Evolutionary conservation across 2,113 vertebrate species (phyloP), one percentile per base, ranked within the genome.

Genomic region (Caranx ignobilis): DNA sequence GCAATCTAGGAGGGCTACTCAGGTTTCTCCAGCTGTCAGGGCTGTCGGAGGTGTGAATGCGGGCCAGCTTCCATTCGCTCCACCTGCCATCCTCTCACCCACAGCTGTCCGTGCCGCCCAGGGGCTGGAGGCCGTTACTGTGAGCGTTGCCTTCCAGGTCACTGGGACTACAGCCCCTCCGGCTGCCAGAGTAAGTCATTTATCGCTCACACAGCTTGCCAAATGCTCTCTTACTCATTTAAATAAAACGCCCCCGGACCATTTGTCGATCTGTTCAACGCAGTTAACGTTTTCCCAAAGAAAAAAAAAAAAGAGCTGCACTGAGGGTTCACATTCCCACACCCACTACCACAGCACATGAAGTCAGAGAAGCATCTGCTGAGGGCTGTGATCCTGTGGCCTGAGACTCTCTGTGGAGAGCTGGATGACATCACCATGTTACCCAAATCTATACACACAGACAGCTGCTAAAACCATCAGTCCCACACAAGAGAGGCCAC

Each of bases 121-220:
- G 95, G 96, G 34, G 94, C 94, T 1, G 93, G 92, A 72, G 95
- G 96, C 6, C 94, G 92, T 41, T 95, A 95, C 88, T 96, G 96
- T 62, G 94, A 96, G 72, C 93, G 88, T 56, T 96, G 96, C 82
- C 92, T 94, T 64, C 90, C 92, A 2, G 95, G 95, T 21, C 67
- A 91, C 91, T 96, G 96, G 96, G 93, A 96, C 72, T 96, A 96
- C 57, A 88, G 91, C 59, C 54, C 88, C 2, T 81, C 88, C 12
- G 96, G 96, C 74, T 96, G 96, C 87, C 92, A 92, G 86, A 95
- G 96, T 96, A 80, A 93, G 96, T 93, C 62, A 55, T 47, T 19
- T n/a, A 12, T 60, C 34, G 12, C 0, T 69, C 62, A 76, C 31
- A 39, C 34, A 7, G 34, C 59, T 47, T 54, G 55, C 39, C 34